Base-by-base conservation (phyloP, 2,888 invertebrate species). In the Pandemis heparana region DNA sequence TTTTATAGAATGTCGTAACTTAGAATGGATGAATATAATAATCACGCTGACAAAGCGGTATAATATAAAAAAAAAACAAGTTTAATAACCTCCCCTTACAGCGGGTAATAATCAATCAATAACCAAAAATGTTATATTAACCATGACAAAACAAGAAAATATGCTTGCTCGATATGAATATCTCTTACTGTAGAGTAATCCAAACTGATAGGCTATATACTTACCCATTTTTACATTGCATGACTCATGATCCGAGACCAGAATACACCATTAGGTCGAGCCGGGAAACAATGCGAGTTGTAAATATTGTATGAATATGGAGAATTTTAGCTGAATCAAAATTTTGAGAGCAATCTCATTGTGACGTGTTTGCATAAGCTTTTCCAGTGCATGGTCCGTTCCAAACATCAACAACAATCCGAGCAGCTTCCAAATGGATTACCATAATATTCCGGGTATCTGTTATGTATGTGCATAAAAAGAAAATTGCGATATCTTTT, bases 241-340 rank as follows among this genome's bases (percentile, higher is more conserved):
- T 18, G 14, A 39, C 48, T 65, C 14, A 18, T 23, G 38, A 38
- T 61, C 38, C 39, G 16, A 53, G 51, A 66, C 68, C 38, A 39
- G 63, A 68, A 63, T 32, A 18, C 18, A 72, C 61, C 62, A 32
- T 39, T 18, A 9, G 41, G 38, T 39, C 48, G 48, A 60, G 60
- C 14, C 48, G 61, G 32, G 64, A 73, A 23, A 46, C 59, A 68
- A 68, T 68, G 32, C 48, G 46, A 68, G 51, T 65, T 74, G 73
- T 78, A 83, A 83, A 88, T 83, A 87, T 51, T 41, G 32, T 41
- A 70, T 12, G 61, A 56, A 74, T 82, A 84, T 82, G 80, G 82
- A 81, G 83, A 81, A 83, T 87, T 88, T 87, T 83, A 86, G 84
- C 83, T 80, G 85, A 89, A 90, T 88, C 84, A 85, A 85, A 89